phyloP scores from a whole-genome alignment of 1,140 invertebrate genomes.

The Danaus melanippus region DNA sequence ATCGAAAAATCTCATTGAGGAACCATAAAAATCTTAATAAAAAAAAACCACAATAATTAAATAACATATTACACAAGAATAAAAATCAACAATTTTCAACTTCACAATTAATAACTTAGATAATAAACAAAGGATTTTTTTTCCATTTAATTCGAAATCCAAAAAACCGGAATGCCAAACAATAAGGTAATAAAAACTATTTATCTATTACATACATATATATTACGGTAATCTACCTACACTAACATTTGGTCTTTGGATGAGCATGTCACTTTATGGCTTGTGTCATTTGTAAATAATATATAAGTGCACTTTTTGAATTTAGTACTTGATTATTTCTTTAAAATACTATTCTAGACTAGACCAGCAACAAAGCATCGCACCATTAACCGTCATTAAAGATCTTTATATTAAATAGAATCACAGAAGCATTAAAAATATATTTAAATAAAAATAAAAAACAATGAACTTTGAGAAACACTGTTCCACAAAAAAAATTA shows the following conservation, averaged over 20 bases:
- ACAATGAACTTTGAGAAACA: slow-evolving; percentile 66
- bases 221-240: slow-evolving; percentile 49
- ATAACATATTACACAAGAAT: slow-evolving; percentile 46
- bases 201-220: slow-evolving; percentile 31
- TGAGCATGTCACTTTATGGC: slow-evolving; percentile 67
- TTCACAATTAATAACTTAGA: slow-evolving; percentile 28
- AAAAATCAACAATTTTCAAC: slow-evolving; percentile 37
- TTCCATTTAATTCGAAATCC: slow-evolving; percentile 27
- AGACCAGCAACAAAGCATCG: slow-evolving; percentile 52
- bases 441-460: slow-evolving; percentile 43
- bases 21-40: slow-evolving; percentile 38
- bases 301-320: slow-evolving; percentile 65
- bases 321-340: slow-evolving; percentile 55
- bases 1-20: slow-evolving; percentile 37
- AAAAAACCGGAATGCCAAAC: slow-evolving; percentile 40
- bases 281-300: slow-evolving; percentile 59
- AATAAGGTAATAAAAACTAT: slow-evolving; percentile 21
- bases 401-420: slow-evolving; percentile 25
- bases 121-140: slow-evolving; percentile 27
- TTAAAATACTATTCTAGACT: slow-evolving; percentile 64
- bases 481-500: slow-evolving; percentile 51
- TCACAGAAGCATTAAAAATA: slow-evolving; percentile 52
- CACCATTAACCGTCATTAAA: slow-evolving; percentile 32
- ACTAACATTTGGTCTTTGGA: slow-evolving; percentile 70
- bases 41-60: slow-evolving; percentile 45